phyloP scores from a whole-genome alignment of 2,888 invertebrate species.

The Limulus polyphemus region DNA sequence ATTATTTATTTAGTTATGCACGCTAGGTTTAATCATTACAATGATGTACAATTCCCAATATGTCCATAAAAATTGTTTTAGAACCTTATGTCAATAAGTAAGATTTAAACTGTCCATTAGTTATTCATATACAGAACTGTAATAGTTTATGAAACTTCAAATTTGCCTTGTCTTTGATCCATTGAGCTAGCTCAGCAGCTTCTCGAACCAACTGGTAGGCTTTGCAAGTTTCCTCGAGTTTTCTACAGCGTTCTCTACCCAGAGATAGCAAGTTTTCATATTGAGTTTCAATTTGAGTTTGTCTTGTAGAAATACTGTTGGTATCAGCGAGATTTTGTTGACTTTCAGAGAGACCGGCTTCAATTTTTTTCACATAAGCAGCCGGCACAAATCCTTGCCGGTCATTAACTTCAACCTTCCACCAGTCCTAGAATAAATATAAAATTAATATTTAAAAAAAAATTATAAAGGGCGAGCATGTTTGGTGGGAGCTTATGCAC shows the following conservation, averaged over 20 bases:
- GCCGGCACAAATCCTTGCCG: slow-evolving; percentile 89
- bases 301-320: slow-evolving; percentile 83
- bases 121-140: no score
- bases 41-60: no score
- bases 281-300: slow-evolving; percentile 75
- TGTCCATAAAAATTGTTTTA: no score
- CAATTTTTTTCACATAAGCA: slow-evolving; percentile 96
- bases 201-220: slow-evolving; percentile 96
- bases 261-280: slow-evolving; percentile 71
- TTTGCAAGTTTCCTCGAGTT: slow-evolving; percentile 92
- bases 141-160: background rate
- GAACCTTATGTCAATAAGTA: background rate
- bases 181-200: slow-evolving; percentile 89
- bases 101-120: background rate
- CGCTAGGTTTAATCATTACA: no score
- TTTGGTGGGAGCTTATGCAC: background rate
- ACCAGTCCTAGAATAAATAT: slow-evolving; percentile 64
- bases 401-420: slow-evolving; percentile 99
- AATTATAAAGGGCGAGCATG: background rate
- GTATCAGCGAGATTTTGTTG: slow-evolving; percentile 90
- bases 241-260: slow-evolving; percentile 83
- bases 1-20: no score
- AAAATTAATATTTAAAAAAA: background rate
- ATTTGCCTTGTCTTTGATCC: slow-evolving; percentile 91
- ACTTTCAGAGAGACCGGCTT: slow-evolving; percentile 86